A percentile compares a stretch with the other conserved stretches of the same genome.
These are phyloP conservation scores for Diarsia brunnea DNA, from an alignment of 2,888 invertebrate species.

Conservation along the genomic window DNA sequence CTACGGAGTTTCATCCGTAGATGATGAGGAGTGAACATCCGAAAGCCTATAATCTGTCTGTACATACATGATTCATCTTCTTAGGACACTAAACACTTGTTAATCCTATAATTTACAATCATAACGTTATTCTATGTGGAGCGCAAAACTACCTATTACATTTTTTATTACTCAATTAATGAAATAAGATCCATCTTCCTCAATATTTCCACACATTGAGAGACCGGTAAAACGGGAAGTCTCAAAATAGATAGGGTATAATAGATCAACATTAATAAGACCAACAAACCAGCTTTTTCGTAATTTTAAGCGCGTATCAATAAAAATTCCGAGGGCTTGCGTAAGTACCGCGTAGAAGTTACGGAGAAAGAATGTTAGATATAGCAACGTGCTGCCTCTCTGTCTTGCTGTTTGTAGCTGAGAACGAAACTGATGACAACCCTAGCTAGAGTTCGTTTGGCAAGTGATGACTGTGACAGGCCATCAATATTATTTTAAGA, in stretches of 20 bases:
- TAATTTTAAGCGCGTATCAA: constrained; percentile 64
- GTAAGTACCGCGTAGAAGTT: constrained; percentile 59
- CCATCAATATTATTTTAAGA: constrained; percentile 1
- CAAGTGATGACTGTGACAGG: neutral
- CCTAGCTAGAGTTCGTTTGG: constrained; percentile 11
- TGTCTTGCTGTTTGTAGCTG: constrained; percentile 13
- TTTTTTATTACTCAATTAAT: constrained; percentile 31
- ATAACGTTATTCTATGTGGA: constrained; percentile 16
- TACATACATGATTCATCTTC: constrained; percentile 6
- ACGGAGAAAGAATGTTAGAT: constrained; percentile 48
- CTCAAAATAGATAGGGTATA: constrained; percentile 45
- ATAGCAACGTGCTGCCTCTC: constrained; percentile 4
- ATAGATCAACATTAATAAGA: constrained; percentile 57
- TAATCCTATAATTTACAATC: constrained; percentile 19
- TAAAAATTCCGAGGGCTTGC: constrained; percentile 64
- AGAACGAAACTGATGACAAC: constrained; percentile 1
- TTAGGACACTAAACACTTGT: constrained; percentile 8
- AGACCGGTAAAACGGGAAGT: constrained; percentile 57
- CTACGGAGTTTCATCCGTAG: no score
- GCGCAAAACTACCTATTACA: constrained; percentile 20
- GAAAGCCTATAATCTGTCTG: neutral
- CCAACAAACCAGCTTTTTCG: constrained; percentile 61
- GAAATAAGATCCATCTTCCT: constrained; percentile 51
- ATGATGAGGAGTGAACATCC: neutral
- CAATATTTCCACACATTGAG: constrained; percentile 18